phyloP scores from a whole-genome alignment of 2,113 vertebrate genomes.

The Apteryx mantelli region DNA sequence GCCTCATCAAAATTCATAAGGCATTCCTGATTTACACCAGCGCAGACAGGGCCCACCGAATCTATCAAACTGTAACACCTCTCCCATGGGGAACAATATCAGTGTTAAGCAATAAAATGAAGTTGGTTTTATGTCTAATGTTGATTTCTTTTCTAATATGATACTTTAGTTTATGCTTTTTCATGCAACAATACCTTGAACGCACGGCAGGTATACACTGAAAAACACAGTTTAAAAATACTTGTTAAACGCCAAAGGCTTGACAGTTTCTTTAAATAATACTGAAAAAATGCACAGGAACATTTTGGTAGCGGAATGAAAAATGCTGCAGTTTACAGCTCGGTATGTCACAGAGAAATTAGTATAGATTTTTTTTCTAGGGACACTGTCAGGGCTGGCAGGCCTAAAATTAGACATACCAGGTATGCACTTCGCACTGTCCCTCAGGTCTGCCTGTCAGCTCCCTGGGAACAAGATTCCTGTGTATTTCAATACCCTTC shows the following conservation, averaged over 20 bases:
- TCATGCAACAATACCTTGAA: conserved; percentile 28
- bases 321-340: conserved; percentile 62
- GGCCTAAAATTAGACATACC: conserved; percentile 73
- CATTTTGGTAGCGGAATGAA: conserved; percentile 32
- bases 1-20: conserved; percentile 49
- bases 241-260: conserved; percentile 43
- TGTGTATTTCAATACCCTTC: conserved; percentile 56
- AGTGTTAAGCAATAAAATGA: conserved; percentile 28
- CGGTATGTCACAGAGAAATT: conserved; percentile 51
- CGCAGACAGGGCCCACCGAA: not conserved
- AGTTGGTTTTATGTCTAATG: conserved; percentile 27
- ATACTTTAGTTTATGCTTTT: conserved; percentile 37
- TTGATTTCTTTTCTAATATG: conserved; percentile 39
- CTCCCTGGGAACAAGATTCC: conserved; percentile 62
- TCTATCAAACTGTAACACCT: not conserved
- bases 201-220: conserved; percentile 20
- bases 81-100: conserved; percentile 22
- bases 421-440: conserved; percentile 62
- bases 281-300: conserved; percentile 16
- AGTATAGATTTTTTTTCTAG: conserved; percentile 72
- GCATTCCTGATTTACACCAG: conserved; percentile 60
- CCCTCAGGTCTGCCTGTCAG: conserved; percentile 73
- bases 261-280: conserved; percentile 69
- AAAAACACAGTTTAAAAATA: conserved; percentile 58
- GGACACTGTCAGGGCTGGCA: conserved; percentile 68